These are phyloP conservation scores for Nasonia longicornis DNA, from an alignment of 1,140 invertebrate genomes.

Conservation along the genomic window DNA sequence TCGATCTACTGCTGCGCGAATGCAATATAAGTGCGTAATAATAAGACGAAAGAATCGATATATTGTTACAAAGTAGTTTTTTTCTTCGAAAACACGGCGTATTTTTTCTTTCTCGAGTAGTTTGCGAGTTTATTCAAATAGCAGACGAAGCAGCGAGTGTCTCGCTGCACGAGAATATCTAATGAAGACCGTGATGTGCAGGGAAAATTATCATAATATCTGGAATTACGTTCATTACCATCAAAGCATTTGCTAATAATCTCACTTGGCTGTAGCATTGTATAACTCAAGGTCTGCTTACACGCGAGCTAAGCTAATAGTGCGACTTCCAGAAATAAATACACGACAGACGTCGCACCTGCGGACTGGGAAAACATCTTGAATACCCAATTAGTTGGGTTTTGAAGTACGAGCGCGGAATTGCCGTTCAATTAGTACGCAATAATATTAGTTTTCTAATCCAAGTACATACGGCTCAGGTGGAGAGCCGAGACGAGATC, in stretches of 20 bases:
- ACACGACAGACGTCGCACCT: background rate
- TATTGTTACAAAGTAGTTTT: no score
- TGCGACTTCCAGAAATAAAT: slow-evolving; percentile 36
- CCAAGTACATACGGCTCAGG: no score
- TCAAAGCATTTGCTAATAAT: slow-evolving; percentile 52
- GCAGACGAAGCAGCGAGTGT: background rate
- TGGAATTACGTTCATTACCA: slow-evolving; percentile 52
- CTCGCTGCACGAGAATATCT: background rate
- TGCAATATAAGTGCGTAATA: no score
- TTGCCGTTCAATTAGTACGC: background rate
- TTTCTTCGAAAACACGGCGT: no score
- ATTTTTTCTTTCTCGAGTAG: no score
- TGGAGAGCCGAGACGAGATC: no score
- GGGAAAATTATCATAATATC: slow-evolving; percentile 42
- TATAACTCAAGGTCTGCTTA: slow-evolving; percentile 49
- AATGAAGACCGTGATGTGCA: slow-evolving; percentile 16
- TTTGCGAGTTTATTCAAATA: no score
- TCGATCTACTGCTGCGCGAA: no score
- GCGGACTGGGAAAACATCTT: slow-evolving; percentile 29
- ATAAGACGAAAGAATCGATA: no score
- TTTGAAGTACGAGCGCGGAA: background rate
- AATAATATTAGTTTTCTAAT: background rate
- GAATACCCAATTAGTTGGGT: slow-evolving; percentile 11
- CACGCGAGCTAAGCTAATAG: slow-evolving; percentile 36
- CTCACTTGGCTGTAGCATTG: slow-evolving; percentile 48